phyloP scores from a whole-genome alignment of 2,797 vertebrate genomes.

The Micrastur ruficollis region DNA sequence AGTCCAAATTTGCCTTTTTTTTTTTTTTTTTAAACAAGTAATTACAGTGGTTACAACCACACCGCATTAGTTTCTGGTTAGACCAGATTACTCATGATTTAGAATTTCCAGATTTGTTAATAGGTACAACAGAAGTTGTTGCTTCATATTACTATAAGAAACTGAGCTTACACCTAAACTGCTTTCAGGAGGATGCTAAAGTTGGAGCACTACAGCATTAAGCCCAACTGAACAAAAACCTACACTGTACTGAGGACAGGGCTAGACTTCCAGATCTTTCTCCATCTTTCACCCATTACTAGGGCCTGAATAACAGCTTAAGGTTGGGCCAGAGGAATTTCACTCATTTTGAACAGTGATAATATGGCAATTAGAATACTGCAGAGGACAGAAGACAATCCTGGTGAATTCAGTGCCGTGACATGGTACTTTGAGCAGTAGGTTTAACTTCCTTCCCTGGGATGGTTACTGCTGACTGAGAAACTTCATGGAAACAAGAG shows the following conservation, averaged over 20 bases:
- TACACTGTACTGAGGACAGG: neutral
- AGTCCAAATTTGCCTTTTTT: neutral
- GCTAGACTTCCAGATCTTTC: neutral
- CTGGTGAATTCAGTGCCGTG: neutral
- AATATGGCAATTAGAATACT: neutral
- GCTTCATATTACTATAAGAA: neutral
- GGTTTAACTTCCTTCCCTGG: neutral
- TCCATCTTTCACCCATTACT: neutral
- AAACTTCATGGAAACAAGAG: neutral
- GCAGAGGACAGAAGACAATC: neutral
- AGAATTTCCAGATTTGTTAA: conserved; percentile 30
- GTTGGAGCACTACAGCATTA: neutral
- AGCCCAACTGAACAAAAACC: neutral
- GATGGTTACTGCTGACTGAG: neutral
- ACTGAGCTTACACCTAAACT: neutral
- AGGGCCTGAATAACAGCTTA: neutral
- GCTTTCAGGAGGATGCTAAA: neutral
- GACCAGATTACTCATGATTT: conserved; percentile 42
- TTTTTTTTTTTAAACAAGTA: neutral
- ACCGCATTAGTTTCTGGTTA: conserved; percentile 15
- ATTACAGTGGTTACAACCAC: conserved; percentile 27
- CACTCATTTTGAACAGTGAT: neutral
- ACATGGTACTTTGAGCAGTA: neutral
- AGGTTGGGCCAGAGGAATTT: neutral
- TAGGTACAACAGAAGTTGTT: conserved; percentile 18